Base-by-base conservation (phyloP, 2,113 vertebrate genomes). In the Bubo bubo region DNA sequence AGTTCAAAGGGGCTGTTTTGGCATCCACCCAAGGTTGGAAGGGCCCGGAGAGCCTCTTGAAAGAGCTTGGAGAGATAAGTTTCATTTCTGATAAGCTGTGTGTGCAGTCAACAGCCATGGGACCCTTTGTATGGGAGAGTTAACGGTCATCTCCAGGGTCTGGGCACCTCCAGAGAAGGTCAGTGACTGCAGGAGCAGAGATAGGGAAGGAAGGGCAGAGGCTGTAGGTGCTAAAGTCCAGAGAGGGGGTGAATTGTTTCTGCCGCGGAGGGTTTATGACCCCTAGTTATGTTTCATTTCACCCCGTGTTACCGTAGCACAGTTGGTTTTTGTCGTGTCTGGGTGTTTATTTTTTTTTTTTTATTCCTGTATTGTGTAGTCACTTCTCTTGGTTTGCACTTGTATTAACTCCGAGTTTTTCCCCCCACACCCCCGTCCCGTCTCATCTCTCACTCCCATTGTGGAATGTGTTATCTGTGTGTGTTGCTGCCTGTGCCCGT, bases 401-500 rank as follows among this genome's bases (percentile, higher is more conserved):
- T 97, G 97, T 98, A 98, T 98, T 98, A 98, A 98, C 98, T 98
- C 97, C 92, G 50, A 97, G 97, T 98, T 98, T 98, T 77, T 96
- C 96, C 98, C 95, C 90, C 97, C 96, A 27, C 90, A 20, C 37
- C 20, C 73, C 95, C 97, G 55, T 97, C 87, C 97, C 74, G 87
- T 96, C 96, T 97, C 98, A 98, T 98, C 98, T 98, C 98, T 97
- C 98, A 98, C 98, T 97, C 98, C 98, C 98, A 95, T 77, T 98
- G 98, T 98, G 98, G 98, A 98, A 98, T 98, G 98, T 98, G 96
- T 98, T 98, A 92, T 97, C 98, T 98, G 97, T 98, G 97, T 98
- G 98, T 98, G 95, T 98, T 97, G 98, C 97, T 98, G 98, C 98
- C 98, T 97, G 98, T 98, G 98, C 97, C 98, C 96, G 97, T 98